phyloP scores from a whole-genome alignment of 2,888 invertebrate genomes.

The Cecidostiba fungosa region DNA sequence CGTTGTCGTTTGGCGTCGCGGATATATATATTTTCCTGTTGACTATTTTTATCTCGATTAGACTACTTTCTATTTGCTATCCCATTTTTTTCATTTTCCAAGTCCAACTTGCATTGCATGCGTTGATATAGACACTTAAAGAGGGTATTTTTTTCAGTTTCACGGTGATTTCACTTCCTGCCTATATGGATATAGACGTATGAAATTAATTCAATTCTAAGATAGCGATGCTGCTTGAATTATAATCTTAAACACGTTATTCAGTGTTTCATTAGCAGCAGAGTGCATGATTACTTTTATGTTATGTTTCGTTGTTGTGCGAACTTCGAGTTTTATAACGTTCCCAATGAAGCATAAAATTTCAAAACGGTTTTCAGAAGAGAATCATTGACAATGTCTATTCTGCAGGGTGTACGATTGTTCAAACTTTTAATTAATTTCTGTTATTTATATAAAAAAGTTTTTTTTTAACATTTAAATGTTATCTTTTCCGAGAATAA shows the following conservation, averaged over 20 bases:
- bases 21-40: neutral
- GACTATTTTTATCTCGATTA: neutral
- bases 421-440: no score
- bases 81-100: neutral
- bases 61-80: constrained; percentile 17
- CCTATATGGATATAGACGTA: neutral
- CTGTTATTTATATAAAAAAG: no score
- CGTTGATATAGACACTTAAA: neutral
- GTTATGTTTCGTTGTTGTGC: no score
- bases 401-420: no score
- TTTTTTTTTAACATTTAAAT: no score
- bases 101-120: neutral
- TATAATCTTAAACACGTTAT: neutral
- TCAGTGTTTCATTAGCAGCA: neutral
- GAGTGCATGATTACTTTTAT: no score
- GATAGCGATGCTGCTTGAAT: neutral
- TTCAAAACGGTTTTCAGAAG: no score
- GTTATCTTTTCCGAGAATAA: no score
- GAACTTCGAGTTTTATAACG: no score
- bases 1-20: neutral
- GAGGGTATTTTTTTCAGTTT: neutral
- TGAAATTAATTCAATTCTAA: constrained; percentile 18
- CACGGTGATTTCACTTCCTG: constrained; percentile 29
- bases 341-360: no score
- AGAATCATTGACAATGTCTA: no score